Evolutionary conservation across 2,797 vertebrate genomes (phyloP).

Genomic region (Anas capensis): DNA sequence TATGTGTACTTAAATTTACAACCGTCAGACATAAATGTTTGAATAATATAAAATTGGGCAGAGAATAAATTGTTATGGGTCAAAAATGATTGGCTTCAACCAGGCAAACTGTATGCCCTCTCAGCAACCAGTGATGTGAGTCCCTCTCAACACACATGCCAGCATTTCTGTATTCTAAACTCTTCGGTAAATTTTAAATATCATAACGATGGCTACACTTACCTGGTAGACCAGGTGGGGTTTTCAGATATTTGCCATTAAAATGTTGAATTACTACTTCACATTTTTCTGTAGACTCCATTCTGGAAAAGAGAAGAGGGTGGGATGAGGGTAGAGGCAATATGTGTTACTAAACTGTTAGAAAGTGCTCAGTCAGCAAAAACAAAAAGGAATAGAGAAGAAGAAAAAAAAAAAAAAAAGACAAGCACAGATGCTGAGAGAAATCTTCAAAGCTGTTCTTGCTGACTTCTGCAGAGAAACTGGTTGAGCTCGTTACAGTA

Average conservation of each 20-base stretch:
- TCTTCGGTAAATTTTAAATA: neutral
- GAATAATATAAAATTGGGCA: neutral
- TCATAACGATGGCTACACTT: constrained; percentile 67
- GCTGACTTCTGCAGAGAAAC: constrained; percentile 4
- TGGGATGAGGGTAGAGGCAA: constrained; percentile 20
- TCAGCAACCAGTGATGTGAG: neutral
- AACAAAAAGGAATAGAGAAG: neutral
- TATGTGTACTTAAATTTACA: neutral
- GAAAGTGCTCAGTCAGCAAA: constrained; percentile 20
- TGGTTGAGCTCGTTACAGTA: neutral
- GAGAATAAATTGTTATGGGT: neutral
- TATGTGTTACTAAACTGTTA: neutral
- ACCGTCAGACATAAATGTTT: neutral
- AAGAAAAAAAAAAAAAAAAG: neutral
- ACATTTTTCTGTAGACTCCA: constrained; percentile 99
- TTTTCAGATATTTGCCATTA: constrained; percentile 98
- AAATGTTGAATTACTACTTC: constrained; percentile 99
- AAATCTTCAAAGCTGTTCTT: constrained; percentile 44
- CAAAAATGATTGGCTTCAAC: neutral
- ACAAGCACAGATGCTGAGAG: constrained; percentile 16
- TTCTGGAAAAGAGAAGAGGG: constrained; percentile 82
- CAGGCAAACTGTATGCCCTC: rapidly evolving
- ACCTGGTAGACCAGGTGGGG: constrained; percentile 95
- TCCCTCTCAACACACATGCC: neutral
- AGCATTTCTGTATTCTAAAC: neutral